A percentile compares a stretch with the other conserved stretches of the same genome.
Evolutionary conservation across 2,888 invertebrate genomes (phyloP).

Genomic region (Yponomeuta evonymella): DNA sequence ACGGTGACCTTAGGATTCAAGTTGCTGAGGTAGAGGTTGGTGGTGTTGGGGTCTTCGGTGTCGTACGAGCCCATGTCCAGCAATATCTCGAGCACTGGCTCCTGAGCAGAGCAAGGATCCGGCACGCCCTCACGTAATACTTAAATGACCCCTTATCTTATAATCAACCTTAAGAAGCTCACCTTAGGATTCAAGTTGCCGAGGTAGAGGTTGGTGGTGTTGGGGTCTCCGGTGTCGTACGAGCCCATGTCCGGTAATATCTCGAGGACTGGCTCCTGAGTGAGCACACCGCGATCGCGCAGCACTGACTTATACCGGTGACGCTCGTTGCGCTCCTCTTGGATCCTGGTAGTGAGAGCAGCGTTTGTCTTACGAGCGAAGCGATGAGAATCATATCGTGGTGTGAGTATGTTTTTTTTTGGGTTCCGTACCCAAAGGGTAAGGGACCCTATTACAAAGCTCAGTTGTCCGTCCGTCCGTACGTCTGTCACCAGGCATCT

Average conservation of each 20-base stretch:
- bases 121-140: background rate
- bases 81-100: slow-evolving; percentile 60
- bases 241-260: slow-evolving; percentile 81
- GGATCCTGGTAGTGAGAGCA: slow-evolving; percentile 82
- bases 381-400: too few species aligned
- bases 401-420: too few species aligned
- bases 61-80: slow-evolving; percentile 87
- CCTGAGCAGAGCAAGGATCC: slow-evolving; percentile 26
- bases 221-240: slow-evolving; percentile 96
- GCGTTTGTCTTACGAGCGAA: background rate
- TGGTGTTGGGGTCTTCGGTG: slow-evolving; percentile 97
- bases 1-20: slow-evolving; percentile 91
- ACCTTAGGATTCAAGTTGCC: slow-evolving; percentile 98
- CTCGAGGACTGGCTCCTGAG: slow-evolving; percentile 47
- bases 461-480: too few species aligned
- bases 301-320: slow-evolving; percentile 91
- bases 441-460: too few species aligned
- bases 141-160: background rate
- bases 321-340: slow-evolving; percentile 97
- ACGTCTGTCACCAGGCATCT: too few species aligned
- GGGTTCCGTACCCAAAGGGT: too few species aligned
- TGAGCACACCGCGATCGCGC: slow-evolving; percentile 64
- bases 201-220: slow-evolving; percentile 97
- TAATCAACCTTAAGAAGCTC: slow-evolving; percentile 3
- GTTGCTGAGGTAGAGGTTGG: slow-evolving; percentile 98